These are phyloP conservation scores for Cinclus mexicanus DNA, from an alignment of 2,113 vertebrate species.

Conservation along the genomic window DNA sequence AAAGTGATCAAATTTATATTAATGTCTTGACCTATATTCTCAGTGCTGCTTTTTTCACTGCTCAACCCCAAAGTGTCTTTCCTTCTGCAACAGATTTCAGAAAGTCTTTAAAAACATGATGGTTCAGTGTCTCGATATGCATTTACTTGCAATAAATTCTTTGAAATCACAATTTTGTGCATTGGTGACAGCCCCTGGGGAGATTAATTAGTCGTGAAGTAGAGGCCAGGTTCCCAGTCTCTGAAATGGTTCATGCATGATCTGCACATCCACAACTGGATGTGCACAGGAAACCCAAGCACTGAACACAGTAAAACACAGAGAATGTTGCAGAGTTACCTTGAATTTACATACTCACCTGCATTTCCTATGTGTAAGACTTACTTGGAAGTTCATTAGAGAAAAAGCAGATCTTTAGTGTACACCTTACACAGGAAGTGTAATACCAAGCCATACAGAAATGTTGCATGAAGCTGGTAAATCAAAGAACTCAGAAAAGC, in stretches of 20 bases:
- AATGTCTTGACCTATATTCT: conserved; percentile 79
- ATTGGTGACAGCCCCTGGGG: neutral
- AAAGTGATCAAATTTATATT: conserved; percentile 86
- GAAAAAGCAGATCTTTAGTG: neutral
- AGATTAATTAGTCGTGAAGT: neutral
- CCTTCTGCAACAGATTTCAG: conserved; percentile 38
- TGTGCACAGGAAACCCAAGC: fast-evolving
- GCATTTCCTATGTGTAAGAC: neutral
- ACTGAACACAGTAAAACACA: neutral
- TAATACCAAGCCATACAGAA: neutral
- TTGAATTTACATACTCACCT: neutral
- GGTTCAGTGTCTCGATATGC: neutral
- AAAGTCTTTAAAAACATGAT: neutral
- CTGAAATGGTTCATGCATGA: neutral
- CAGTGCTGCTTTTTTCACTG: conserved; percentile 67
- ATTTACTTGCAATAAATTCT: conserved; percentile 20
- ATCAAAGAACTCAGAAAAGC: neutral
- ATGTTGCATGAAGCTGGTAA: fast-evolving
- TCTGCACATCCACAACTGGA: neutral
- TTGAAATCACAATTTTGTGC: neutral
- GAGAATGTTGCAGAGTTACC: neutral
- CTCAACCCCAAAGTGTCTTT: conserved; percentile 54
- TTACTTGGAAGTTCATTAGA: neutral
- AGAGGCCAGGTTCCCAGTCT: neutral
- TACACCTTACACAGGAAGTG: neutral